Base-by-base conservation (phyloP, 2,113 vertebrate species). In the Electrona antarctica region DNA sequence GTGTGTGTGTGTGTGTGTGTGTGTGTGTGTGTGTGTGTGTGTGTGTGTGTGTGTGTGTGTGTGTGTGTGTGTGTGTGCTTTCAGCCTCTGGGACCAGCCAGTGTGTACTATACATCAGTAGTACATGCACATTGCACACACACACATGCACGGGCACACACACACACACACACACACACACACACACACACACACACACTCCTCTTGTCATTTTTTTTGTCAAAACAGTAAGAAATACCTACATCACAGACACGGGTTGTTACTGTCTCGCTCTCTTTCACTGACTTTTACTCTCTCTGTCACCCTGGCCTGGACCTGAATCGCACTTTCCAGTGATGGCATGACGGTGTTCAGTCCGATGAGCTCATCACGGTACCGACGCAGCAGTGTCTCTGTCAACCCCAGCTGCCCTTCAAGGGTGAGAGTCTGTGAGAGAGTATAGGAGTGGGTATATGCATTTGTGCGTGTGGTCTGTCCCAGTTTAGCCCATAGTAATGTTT, bases 381-480 rank as follows among this genome's bases (percentile, higher is more conserved):
- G 94, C 77, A 94, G 93, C 90, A 94, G 93, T 4, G 89, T 93
- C 67, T 94, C 94, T 41, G 90, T 94, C 73, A 93, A 94, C 79
- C 93, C 92, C 58, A 91, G 92, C 87, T 90, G 89, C 51, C 92
- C 93, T 0, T 90, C 91, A 1, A 87, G 91, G 90, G 93, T 93
- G 41, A 60, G 90, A 2, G 60, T 8, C 12, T 15, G 60, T 15
- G 46, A n/a, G 60, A n/a, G 45, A 46, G 61, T 21, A n/a, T 21
- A 45, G 15, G 61, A 47, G 46, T 48, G 45, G 10, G n/a, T 46
- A 45, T 48, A 45, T 48, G 46, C 9, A 45, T 50, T n/a, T 7
- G 61, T 49, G 46, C 0, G 61, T 1, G n/a, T 56, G 54, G 11
- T n/a, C 54, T 56, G n/a, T 11, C 9, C 1, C n/a, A 56, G 2